Percentiles rank a stretch among this genome's conserved stretches.
Evolutionary conservation across 2,888 invertebrate genomes (phyloP).

Genomic region (Gibbula magus): DNA sequence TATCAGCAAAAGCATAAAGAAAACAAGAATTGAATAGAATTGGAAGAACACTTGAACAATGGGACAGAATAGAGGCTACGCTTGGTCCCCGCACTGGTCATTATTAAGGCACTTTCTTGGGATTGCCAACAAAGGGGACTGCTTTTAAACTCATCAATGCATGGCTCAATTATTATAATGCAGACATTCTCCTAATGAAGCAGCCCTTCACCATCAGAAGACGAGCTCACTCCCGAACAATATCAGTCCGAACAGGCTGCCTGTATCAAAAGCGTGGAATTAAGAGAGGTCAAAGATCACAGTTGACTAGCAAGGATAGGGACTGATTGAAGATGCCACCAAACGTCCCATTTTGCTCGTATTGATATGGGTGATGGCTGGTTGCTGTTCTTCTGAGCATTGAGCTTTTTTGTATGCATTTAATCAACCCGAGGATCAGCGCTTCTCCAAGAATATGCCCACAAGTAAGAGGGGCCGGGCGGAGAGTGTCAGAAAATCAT

Average conservation of each 20-base stretch:
- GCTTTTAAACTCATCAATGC: slow-evolving; percentile 44
- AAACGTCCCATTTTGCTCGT: slow-evolving; percentile 6
- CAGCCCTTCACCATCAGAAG: slow-evolving; percentile 30
- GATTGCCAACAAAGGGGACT: slow-evolving; percentile 37
- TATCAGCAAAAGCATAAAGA: slow-evolving; percentile 42
- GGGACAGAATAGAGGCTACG: slow-evolving; percentile 26
- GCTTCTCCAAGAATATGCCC: not conserved
- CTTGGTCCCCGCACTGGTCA: slow-evolving; percentile 26
- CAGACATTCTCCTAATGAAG: slow-evolving; percentile 43
- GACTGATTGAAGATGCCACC: slow-evolving; percentile 23
- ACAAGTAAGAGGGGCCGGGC: not conserved
- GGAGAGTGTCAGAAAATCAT: slow-evolving; percentile 23
- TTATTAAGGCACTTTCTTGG: slow-evolving; percentile 31
- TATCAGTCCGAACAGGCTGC: not conserved
- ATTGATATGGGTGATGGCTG: slow-evolving; percentile 23
- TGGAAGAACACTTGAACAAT: slow-evolving; percentile 33
- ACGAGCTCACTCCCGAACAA: not conserved
- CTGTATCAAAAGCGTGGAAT: slow-evolving; percentile 8
- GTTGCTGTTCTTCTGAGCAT: slow-evolving; percentile 12
- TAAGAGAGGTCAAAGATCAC: slow-evolving; percentile 22
- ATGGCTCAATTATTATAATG: slow-evolving; percentile 48
- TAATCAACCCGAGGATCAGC: slow-evolving; percentile 16
- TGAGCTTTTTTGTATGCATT: slow-evolving; percentile 25
- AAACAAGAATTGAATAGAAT: slow-evolving; percentile 42
- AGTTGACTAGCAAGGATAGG: slow-evolving; percentile 12